Conservation (phyloP, 2,888 invertebrate genomes). For the Cylindroiulus punctatus region DNA sequence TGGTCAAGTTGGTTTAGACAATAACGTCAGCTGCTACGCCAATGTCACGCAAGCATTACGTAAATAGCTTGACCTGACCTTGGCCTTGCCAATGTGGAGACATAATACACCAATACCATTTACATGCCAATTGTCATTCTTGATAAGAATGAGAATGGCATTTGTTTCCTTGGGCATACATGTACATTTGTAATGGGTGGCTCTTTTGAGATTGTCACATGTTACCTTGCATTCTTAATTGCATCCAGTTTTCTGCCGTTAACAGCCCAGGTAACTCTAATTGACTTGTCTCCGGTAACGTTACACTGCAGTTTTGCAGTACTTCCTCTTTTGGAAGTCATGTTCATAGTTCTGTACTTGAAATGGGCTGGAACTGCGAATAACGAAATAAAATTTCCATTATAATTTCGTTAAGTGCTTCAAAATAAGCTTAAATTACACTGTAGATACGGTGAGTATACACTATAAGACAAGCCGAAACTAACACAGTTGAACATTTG, state of each 20-base stretch:
- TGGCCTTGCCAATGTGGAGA: no score
- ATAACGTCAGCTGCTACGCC: no score
- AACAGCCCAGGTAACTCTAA: conserved; percentile 94
- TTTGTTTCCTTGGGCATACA: not conserved
- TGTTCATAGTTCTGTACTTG: conserved; percentile 89
- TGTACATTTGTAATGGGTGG: no score
- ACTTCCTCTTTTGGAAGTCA: conserved; percentile 89
- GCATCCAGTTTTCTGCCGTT: conserved; percentile 91
- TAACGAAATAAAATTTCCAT: not conserved
- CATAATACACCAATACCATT: no score
- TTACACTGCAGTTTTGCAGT: conserved; percentile 91
- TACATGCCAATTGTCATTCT: not conserved
- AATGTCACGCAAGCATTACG: no score
- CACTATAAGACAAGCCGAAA: no score
- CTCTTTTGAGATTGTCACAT: not conserved
- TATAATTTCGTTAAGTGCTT: not conserved
- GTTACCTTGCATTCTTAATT: conserved; percentile 80
- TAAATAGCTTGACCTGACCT: no score
- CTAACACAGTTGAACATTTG: no score
- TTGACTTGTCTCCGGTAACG: conserved; percentile 89
- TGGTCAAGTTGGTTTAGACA: no score
- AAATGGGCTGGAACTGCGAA: conserved; percentile 94
- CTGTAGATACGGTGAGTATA: no score
- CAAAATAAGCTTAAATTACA: no score
- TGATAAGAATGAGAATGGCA: not conserved